Percentiles rank a stretch among this genome's conserved stretches.
Conservation (phyloP, 2,113 vertebrate species). For the Chloroceryle aenea region DNA sequence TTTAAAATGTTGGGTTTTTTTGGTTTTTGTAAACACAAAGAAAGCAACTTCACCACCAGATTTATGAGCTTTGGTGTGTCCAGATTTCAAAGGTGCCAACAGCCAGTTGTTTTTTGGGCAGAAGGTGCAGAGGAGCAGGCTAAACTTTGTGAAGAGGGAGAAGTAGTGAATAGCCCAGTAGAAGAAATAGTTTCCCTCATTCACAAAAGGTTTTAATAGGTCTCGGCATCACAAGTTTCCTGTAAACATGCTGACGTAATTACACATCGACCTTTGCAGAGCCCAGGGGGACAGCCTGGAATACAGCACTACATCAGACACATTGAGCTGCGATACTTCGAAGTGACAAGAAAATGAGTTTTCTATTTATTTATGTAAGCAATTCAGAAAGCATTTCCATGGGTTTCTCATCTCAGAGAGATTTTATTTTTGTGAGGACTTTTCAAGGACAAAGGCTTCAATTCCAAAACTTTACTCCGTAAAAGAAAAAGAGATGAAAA, state of each 20-base stretch:
- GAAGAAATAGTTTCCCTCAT: background rate
- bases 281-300: background rate
- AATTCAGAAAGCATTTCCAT: slow-evolving; percentile 44
- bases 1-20: background rate
- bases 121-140: background rate
- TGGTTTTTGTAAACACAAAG: background rate
- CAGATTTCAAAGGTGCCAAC: background rate
- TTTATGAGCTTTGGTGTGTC: background rate
- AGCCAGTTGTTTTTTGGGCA: background rate
- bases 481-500: background rate
- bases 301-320: background rate
- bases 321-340: background rate
- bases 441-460: slow-evolving; percentile 44
- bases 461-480: background rate
- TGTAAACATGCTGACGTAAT: background rate
- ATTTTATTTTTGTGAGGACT: slow-evolving; percentile 23
- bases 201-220: background rate
- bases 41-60: background rate
- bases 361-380: slow-evolving; percentile 64
- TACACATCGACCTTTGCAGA: background rate
- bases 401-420: background rate
- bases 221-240: background rate
- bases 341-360: slow-evolving; percentile 59
- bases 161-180: background rate
- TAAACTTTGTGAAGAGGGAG: background rate